These are phyloP conservation scores for Pomacea canaliculata DNA, from an alignment of 2,888 invertebrate genomes.

Conservation along the genomic window DNA sequence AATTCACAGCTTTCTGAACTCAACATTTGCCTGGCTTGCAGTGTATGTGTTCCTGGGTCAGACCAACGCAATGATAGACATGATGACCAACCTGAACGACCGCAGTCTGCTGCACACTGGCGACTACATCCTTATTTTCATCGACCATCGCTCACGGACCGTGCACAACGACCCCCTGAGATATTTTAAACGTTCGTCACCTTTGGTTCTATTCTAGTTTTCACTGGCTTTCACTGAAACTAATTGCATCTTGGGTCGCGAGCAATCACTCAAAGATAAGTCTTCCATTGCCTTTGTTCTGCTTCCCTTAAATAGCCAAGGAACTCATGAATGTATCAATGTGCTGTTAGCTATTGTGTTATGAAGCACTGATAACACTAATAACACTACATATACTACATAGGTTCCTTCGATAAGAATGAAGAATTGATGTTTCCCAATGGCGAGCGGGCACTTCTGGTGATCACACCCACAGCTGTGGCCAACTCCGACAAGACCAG, in stretches of 20 bases:
- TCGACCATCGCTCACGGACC: constrained; percentile 79
- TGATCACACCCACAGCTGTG: constrained; percentile 17
- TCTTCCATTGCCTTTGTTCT: no score
- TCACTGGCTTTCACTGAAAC: no score
- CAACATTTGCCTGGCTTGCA: constrained; percentile 71
- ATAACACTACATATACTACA: not conserved
- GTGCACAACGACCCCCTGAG: constrained; percentile 58
- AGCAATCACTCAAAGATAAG: no score
- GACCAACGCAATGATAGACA: constrained; percentile 86
- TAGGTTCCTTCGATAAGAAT: constrained; percentile 1
- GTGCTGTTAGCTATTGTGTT: no score
- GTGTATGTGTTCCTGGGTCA: constrained; percentile 93
- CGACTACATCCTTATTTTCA: constrained; percentile 83
- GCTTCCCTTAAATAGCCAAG: no score
- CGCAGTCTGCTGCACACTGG: constrained; percentile 81
- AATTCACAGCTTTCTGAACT: no score
- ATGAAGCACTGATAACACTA: no score
- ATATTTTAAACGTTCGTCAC: constrained; percentile 62
- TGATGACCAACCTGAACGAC: constrained; percentile 83
- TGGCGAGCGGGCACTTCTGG: constrained; percentile 18
- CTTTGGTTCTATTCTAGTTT: not conserved
- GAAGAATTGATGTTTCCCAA: constrained; percentile 13
- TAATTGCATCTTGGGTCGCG: no score
- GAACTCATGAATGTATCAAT: no score
- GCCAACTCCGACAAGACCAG: constrained; percentile 7